Base-by-base conservation (phyloP, 2,888 invertebrate species). In the Drosophila mulleri region DNA sequence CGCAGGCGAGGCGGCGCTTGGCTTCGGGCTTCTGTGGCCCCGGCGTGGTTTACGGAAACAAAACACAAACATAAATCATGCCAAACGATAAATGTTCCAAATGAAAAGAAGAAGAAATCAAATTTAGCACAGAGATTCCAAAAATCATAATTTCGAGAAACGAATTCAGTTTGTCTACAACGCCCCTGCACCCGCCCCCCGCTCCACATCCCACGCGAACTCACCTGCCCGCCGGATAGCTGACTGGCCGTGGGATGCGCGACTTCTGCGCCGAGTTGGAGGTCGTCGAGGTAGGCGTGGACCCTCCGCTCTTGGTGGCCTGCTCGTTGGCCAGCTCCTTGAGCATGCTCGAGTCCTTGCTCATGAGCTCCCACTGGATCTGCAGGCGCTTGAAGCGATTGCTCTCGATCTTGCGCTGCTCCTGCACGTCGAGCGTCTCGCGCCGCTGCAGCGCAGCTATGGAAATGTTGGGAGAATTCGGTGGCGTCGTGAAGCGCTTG, bases 381-480 rank as follows among this genome's bases (percentile, higher is more conserved):
- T 93, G 93, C 70, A 93, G 75, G 20, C 93, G 91, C 80, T 93
- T 93, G 54, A 93, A 93, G 58, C 93, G 92, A 90, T 93, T 93
- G 65, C 91, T 92, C 54, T 92, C 92, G 48, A 92, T 92, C 80
- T 93, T 93, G 3, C 92, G 91, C 81, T 91, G 92, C 79, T 92
- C 92, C 69, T 90, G 86, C 11, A 83, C 90, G 16, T 91, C 91
- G 6, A 90, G 78, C 0, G 88, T 86, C 1, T 83, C 86, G 12
- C 88, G 82, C 52, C 85, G 87, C 62, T 83, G 76, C 48, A 73
- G 59, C 9, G 80, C 67, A 16, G 91, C 94, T 90, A 95, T 94
- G 54, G 96, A 96, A 78, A 96, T 95, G 92, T 96, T 96, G 54
- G 96, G 96, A 48, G 96, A 96, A 92, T 96, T 96, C 74, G 96